Base-by-base conservation (phyloP, 23 tunicate genomes). In the Phallusia fumigata region DNA sequence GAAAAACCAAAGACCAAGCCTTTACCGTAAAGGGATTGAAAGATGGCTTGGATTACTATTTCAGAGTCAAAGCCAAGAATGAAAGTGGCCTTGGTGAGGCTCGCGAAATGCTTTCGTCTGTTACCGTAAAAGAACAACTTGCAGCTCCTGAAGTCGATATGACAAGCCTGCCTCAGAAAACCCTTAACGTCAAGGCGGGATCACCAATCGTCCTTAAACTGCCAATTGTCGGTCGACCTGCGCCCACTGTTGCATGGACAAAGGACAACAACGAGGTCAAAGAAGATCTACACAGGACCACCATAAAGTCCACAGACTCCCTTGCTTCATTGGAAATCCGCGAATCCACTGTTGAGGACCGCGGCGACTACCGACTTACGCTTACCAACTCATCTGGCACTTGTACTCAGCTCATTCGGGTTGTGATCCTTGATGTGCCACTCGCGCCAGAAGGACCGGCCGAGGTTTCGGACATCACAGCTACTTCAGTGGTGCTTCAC, bases 381-480 rank as follows among this genome's bases (percentile, higher is more conserved):
- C 81, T 80, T 16, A 88, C 76, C 35, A 91, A 96, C 64, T 77
- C 92, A 16, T 75, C 85, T 32, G 99, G 99, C 47, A 79, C 81
- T 49, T 80, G 86, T 73, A 84, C 88, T 18, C 90, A 88, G 65
- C 84, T 85, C 0, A 88, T 96, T 36, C 81, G 82, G 19, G 90
- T 96, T n/a, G 79, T 91, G 2, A 78, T 96, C 69, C 88, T 96
- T 36, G 98, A 94, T 76, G 98, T 79, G 13, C 98, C 98, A 31
- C 44, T 79, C 30, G 50, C 94, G 0, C 98, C 98, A 16, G 81
- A 86, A 74, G 98, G 98, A 16, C 98, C 98, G 3, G 77, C 89
- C 16, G 86, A 83, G 36, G 49, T 83, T 24, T 30, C 88, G 15
- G 96, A 91, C 65, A 65, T 96, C 45, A 79, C 89, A 0, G 84